phyloP scores from a whole-genome alignment of 2,113 vertebrate genomes.

The Macquaria australasica region DNA sequence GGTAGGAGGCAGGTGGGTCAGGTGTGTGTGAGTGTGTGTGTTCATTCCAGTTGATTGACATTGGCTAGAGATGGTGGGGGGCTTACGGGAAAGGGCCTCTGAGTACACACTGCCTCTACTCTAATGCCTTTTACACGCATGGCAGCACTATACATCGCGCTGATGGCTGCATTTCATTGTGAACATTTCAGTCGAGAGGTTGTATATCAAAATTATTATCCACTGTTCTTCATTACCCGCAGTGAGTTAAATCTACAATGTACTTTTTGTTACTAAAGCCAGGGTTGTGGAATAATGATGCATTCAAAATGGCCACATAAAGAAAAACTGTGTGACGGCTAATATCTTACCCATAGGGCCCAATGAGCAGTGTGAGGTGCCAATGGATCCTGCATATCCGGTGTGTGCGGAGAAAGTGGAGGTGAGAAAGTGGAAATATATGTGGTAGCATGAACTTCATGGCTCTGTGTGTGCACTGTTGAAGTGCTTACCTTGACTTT shows the following conservation, averaged over 20 bases:
- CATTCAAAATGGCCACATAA: conserved; percentile 36
- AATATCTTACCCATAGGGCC: conserved; percentile 58
- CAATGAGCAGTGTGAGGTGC: conserved; percentile 72
- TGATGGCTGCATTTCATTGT: conserved; percentile 52
- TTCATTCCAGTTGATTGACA: conserved; percentile 76
- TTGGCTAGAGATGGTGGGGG: conserved; percentile 63
- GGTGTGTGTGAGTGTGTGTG: conserved; percentile 59
- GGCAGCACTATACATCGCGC: conserved; percentile 41
- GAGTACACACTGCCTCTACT: conserved; percentile 59
- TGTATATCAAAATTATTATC: conserved; percentile 64
- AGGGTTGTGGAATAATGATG: conserved; percentile 44
- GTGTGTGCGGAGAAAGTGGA: conserved; percentile 81
- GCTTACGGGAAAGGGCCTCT: conserved; percentile 69
- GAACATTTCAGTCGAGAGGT: conserved; percentile 37
- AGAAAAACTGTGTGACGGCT: conserved; percentile 30
- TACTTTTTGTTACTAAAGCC: conserved; percentile 29
- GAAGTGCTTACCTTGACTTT: neutral
- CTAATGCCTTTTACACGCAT: conserved; percentile 50
- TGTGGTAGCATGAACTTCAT: conserved; percentile 4
- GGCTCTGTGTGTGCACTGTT: neutral
- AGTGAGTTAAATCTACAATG: conserved; percentile 37
- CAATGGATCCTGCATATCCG: conserved; percentile 74
- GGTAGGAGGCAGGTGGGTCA: conserved; percentile 75
- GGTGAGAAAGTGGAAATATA: conserved; percentile 68
- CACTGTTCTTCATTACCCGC: conserved; percentile 51